phyloP scores from a whole-genome alignment of 2,113 vertebrate genomes.

The Oostethus manadensis region DNA sequence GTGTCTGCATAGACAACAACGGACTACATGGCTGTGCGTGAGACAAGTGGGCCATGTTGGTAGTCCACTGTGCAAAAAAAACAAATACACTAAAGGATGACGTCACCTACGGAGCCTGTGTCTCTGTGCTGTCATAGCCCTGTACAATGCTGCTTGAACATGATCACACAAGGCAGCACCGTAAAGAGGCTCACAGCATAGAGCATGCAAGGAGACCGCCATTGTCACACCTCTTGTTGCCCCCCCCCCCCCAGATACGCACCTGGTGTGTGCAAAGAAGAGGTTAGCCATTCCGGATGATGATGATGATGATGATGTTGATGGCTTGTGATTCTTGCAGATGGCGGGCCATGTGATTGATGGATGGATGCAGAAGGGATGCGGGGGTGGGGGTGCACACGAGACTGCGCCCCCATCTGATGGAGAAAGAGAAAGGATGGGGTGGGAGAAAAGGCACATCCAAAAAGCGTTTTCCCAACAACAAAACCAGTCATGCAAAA shows the following conservation, averaged over 20 bases:
- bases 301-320: too few relatives aligned
- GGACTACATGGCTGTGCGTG: neutral
- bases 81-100: neutral
- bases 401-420: constrained; percentile 59
- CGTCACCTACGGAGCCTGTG: constrained; percentile 7
- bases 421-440: constrained; percentile 8
- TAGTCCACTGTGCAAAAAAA: neutral
- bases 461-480: neutral
- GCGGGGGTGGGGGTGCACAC: constrained; percentile 29
- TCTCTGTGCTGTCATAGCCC: constrained; percentile 77
- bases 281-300: too few relatives aligned
- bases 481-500: neutral
- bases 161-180: constrained; percentile 77
- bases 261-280: too few relatives aligned
- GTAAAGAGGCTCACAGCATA: constrained; percentile 78
- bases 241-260: too few relatives aligned
- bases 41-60: neutral
- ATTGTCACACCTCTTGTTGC: constrained; percentile 8
- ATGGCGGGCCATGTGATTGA: neutral
- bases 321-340: too few relatives aligned
- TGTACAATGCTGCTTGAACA: constrained; percentile 82
- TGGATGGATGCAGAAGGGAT: constrained; percentile 30
- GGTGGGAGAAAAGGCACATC: neutral
- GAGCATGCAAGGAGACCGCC: constrained; percentile 56
- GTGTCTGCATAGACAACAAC: neutral